phyloP scores from a whole-genome alignment of 2,113 vertebrate species.

The Phoenicopterus ruber region DNA sequence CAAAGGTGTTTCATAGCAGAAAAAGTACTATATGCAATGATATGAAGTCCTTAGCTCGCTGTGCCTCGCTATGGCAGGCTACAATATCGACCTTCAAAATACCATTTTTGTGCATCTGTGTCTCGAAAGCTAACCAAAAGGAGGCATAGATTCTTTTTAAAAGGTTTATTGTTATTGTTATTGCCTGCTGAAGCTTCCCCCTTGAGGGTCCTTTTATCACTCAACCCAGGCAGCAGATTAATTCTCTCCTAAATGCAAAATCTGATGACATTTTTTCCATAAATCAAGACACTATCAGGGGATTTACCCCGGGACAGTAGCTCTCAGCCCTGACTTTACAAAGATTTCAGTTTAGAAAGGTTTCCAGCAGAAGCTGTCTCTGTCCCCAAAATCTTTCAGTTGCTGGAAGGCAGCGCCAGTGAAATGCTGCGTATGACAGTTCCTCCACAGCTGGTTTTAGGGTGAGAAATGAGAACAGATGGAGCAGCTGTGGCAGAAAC shows the following conservation, averaged over 20 bases:
- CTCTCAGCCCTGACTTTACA: background rate
- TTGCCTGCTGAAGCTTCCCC: background rate
- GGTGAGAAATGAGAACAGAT: conserved; percentile 35
- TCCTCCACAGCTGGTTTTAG: conserved; percentile 18
- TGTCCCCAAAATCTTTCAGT: background rate
- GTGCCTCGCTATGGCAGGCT: background rate
- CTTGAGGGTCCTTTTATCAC: background rate
- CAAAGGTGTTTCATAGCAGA: background rate
- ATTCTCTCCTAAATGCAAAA: conserved; percentile 15
- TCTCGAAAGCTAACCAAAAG: background rate
- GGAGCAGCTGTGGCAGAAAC: conserved; percentile 23
- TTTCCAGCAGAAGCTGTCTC: background rate
- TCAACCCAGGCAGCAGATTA: background rate
- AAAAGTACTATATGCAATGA: background rate
- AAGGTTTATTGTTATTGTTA: background rate
- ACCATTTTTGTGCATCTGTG: background rate
- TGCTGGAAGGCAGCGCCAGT: background rate
- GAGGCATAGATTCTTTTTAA: background rate
- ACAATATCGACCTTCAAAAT: background rate
- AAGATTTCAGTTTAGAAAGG: background rate
- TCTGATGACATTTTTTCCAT: background rate
- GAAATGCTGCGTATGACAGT: background rate
- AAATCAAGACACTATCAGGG: background rate
- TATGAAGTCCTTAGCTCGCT: background rate
- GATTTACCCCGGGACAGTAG: background rate